Percentiles rank a stretch among this genome's conserved stretches.
Conservation (phyloP, 1,140 invertebrate genomes). For the Drosophila insularis region DNA sequence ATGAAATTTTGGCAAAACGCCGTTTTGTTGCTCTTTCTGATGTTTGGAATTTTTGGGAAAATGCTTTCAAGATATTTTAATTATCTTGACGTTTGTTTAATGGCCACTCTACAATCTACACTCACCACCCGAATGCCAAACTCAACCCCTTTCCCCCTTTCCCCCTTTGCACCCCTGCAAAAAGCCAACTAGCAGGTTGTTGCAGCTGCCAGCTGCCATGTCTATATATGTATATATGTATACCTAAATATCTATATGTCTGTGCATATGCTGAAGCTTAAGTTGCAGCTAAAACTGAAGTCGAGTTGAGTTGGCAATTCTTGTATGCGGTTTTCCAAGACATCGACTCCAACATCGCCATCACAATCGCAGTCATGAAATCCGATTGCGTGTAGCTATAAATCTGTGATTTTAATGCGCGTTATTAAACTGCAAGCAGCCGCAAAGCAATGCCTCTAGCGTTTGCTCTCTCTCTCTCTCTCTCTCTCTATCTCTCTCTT, state of each 20-base stretch:
- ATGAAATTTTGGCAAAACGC: conserved; percentile 68
- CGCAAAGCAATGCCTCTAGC: conserved; percentile 16
- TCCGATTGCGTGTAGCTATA: conserved; percentile 78
- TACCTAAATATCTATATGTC: conserved; percentile 31
- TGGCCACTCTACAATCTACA: conserved; percentile 43
- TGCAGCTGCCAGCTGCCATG: conserved; percentile 25
- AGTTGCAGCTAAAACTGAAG: conserved; percentile 7
- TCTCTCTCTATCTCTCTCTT: neutral
- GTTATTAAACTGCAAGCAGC: conserved; percentile 77
- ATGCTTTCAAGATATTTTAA: conserved; percentile 70
- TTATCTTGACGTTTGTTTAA: conserved; percentile 74
- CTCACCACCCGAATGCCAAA: too few relatives aligned
- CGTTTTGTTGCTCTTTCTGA: conserved; percentile 27
- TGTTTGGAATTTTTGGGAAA: conserved; percentile 43
- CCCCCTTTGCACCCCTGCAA: neutral
- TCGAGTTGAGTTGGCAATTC: neutral
- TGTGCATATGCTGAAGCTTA: neutral
- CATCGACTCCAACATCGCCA: conserved; percentile 23
- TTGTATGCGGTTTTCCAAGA: conserved; percentile 43
- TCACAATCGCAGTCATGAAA: conserved; percentile 67
- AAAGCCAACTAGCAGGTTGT: neutral
- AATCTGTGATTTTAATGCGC: conserved; percentile 79
- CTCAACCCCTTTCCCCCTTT: neutral
- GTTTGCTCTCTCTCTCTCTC: neutral
- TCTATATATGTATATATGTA: conserved; percentile 29